These are phyloP conservation scores for Nothoprocta perdicaria DNA, from an alignment of 2,113 vertebrate species.

Conservation along the genomic window DNA sequence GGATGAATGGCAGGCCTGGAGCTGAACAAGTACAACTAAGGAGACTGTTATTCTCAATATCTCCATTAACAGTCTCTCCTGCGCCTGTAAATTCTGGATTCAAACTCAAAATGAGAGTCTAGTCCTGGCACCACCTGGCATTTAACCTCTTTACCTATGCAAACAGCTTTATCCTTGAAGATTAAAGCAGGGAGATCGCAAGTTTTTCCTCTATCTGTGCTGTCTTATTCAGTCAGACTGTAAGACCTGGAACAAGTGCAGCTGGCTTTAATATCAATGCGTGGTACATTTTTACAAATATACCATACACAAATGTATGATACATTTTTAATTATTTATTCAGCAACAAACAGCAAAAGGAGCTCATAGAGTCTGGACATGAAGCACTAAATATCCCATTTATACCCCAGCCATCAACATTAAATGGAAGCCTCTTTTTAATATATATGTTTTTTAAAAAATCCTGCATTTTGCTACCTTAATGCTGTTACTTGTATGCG, in stretches of 20 bases:
- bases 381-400: neutral
- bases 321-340: neutral
- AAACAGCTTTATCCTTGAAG: accelerated
- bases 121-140: neutral
- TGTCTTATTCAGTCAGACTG: neutral
- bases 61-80: neutral
- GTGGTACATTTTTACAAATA: too few relatives aligned
- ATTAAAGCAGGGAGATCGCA: neutral
- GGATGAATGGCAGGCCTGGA: neutral
- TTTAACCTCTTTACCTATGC: neutral
- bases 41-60: neutral
- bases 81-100: accelerated
- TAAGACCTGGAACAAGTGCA: neutral
- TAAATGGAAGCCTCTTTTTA: neutral
- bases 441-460: accelerated
- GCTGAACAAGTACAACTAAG: neutral
- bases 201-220: neutral
- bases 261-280: neutral
- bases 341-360: neutral
- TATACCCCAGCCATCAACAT: neutral
- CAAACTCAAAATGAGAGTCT: neutral
- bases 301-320: neutral
- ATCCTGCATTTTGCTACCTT: neutral
- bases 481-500: neutral
- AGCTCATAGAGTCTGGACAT: neutral